A percentile compares a stretch with the other conserved stretches of the same genome.
These are phyloP conservation scores for Trissolcus basalis DNA, from an alignment of 1,140 invertebrate species.

Conservation along the genomic window DNA sequence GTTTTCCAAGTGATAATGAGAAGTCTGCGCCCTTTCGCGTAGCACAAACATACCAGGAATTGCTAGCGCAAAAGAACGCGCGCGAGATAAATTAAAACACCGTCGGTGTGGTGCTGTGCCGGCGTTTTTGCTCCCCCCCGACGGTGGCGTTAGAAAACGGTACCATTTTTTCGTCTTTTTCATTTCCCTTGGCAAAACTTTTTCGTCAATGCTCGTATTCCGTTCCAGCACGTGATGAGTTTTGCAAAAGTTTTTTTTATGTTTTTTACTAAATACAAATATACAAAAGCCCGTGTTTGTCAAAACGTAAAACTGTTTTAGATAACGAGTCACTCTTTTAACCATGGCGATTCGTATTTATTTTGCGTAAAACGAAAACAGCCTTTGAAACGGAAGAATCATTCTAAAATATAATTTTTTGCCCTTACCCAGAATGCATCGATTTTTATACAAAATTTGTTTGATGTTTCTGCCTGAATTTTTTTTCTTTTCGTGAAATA, in stretches of 20 bases:
- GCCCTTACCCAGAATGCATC: too few relatives aligned
- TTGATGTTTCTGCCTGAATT: too few relatives aligned
- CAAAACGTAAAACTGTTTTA: slow-evolving; percentile 3
- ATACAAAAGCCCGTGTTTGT: background rate
- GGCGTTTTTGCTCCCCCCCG: background rate
- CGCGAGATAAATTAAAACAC: slow-evolving; percentile 21
- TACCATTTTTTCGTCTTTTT: background rate
- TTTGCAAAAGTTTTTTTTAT: background rate
- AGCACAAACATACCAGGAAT: slow-evolving; percentile 13
- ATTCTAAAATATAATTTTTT: too few relatives aligned
- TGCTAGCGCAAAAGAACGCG: slow-evolving; percentile 10
- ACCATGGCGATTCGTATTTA: too few relatives aligned
- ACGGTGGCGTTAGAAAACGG: background rate
- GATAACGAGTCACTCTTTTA: too few relatives aligned
- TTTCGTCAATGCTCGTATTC: background rate
- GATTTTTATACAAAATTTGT: too few relatives aligned
- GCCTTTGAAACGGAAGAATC: too few relatives aligned
- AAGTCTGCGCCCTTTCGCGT: slow-evolving; percentile 3
- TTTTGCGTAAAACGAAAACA: too few relatives aligned
- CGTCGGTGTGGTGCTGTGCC: slow-evolving; percentile 5
- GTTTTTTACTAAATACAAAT: too few relatives aligned
- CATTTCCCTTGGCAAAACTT: background rate
- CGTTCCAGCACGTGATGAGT: background rate
- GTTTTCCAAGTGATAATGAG: slow-evolving; percentile 14
- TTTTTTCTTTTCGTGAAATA: too few relatives aligned